A percentile compares a stretch with the other conserved stretches of the same genome.
Conservation (phyloP, 2,797 vertebrate genomes). For the Coreius guichenoti region DNA sequence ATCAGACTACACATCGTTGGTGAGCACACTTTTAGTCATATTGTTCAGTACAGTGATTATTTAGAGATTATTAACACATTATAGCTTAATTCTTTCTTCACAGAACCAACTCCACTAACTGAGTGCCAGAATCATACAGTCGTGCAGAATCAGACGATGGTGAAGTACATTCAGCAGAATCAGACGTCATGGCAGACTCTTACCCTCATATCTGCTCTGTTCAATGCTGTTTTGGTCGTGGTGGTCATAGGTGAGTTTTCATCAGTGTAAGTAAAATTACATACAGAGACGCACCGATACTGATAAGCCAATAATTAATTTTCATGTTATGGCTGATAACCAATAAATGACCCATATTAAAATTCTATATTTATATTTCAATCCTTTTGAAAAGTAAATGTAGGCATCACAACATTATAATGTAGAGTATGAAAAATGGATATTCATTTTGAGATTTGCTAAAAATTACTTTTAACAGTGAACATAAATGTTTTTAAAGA, state of each 20-base stretch:
- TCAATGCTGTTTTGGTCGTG: not conserved
- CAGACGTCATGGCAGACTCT: not conserved
- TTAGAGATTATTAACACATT: not conserved
- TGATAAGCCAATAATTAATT: not conserved
- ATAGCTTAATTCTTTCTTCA: not conserved
- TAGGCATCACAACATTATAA: not conserved
- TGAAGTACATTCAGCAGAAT: no score
- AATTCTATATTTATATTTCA: no score
- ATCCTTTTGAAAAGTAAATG: not conserved
- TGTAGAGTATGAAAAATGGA: no score
- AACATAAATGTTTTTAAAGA: not conserved
- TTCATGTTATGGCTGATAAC: rapidly evolving
- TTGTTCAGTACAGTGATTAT: not conserved
- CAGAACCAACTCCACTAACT: not conserved
- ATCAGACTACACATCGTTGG: not conserved
- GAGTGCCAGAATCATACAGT: not conserved
- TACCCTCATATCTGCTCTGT: not conserved
- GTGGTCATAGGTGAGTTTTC: slow-evolving; percentile 19
- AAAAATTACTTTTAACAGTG: not conserved
- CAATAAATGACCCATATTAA: no score
- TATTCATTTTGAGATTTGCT: not conserved
- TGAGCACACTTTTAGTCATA: not conserved
- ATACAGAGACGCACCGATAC: not conserved
- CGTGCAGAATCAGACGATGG: not conserved
- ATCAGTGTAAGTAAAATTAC: not conserved